Percentiles rank a stretch among this genome's conserved stretches.
Evolutionary conservation across 2,113 vertebrate species (phyloP).

Genomic region (Oncorhynchus kisutch): DNA sequence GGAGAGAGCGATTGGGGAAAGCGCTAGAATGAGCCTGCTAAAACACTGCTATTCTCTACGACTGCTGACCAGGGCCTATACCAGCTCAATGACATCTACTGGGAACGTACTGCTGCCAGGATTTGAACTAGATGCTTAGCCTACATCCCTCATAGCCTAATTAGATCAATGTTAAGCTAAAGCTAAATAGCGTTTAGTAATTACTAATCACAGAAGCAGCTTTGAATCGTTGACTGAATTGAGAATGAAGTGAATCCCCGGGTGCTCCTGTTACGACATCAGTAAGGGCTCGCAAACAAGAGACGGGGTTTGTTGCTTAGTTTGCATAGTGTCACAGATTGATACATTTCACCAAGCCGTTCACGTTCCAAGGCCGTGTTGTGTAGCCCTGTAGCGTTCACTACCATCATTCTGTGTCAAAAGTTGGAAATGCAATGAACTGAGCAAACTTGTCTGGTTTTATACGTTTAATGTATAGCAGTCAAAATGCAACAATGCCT

Average conservation of each 20-base stretch:
- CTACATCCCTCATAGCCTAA: background rate
- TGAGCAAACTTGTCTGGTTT: background rate
- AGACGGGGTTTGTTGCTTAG: background rate
- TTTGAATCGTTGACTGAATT: constrained; percentile 4
- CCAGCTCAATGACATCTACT: background rate
- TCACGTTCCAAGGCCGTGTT: background rate
- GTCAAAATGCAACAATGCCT: constrained; percentile 2
- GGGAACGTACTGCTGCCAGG: constrained; percentile 13
- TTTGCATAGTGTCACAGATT: background rate
- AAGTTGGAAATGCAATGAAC: background rate
- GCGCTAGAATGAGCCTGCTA: constrained; percentile 56
- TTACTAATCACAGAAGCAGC: constrained; percentile 8
- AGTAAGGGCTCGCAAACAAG: too few species aligned
- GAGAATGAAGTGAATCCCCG: background rate
- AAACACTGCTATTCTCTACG: constrained; percentile 34
- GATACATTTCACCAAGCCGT: background rate
- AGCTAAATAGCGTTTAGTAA: background rate
- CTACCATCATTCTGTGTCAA: constrained; percentile 1
- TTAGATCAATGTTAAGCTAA: constrained; percentile 3
- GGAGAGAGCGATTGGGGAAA: constrained; percentile 47
- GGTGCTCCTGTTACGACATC: constrained; percentile 7
- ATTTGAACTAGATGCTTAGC: background rate
- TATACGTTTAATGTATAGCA: background rate
- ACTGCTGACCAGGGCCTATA: constrained; percentile 59
- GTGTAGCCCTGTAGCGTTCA: constrained; percentile 2